Evolutionary conservation across 2,888 invertebrate genomes (phyloP), one percentile per base, ranked within the genome.

Genomic region (Microctonus brassicae): DNA sequence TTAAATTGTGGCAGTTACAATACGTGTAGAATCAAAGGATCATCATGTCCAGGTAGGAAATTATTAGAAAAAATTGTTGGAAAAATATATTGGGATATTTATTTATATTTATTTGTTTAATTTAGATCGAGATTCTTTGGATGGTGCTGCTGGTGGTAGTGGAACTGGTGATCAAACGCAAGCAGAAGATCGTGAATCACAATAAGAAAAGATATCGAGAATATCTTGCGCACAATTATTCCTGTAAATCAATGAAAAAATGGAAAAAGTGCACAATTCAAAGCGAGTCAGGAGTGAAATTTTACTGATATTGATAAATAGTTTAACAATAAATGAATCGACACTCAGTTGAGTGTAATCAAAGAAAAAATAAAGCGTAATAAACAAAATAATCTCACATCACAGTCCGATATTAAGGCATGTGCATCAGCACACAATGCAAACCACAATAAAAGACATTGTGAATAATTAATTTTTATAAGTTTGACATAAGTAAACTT

Each of bases 1-100:
- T 89, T 90, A 55, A 91, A 93, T 78, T 97, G 97, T 84, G 95
- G 95, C n/a, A 96, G 95, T 1, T 97, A 97, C 87, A 97, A 97
- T 87, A 97, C 97, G 0, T 94, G 95, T 80, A 92, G 94, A 82
- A 93, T 94, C 55, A 93, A 92, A 79, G 93, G 93, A 17, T 92
- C 91, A 65, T 90, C 86, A 13, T 85, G 83, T 69, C 84, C 85
- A 71, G 84, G 86, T 86, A 72, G 77, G 34, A 52, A 65, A 55
- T 29, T 36, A 53, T 55, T 9, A 20, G 52, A 58, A 34, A 58
- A 58, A 13, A 34, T 5, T 58, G 7, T 53, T 53, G 17, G 5
- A 34, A 5, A 26, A 63, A 10, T 20, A 22, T n/a, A 13, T 3
- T 13, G 22, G n/a, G 36, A 9, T 11, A 20, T 17, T 13, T 29